A percentile compares a stretch with the other conserved stretches of the same genome.
Conservation (phyloP, 2,113 vertebrate species). For the Castor canadensis region DNA sequence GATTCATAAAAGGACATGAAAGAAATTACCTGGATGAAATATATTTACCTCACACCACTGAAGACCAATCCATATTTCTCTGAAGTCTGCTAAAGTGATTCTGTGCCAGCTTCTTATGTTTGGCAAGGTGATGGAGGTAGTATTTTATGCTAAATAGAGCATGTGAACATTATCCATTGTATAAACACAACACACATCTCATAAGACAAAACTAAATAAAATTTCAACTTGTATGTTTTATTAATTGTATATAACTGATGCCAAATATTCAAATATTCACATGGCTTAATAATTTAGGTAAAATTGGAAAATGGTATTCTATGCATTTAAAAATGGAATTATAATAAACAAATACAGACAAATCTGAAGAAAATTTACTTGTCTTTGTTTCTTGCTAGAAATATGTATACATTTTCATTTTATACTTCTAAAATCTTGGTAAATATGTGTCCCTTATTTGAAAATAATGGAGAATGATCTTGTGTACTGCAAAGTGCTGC, state of each 20-base stretch:
- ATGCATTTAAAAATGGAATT: neutral
- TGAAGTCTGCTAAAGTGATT: neutral
- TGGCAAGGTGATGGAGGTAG: neutral
- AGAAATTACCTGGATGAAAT: neutral
- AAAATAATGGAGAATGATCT: neutral
- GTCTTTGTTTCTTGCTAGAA: neutral
- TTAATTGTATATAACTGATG: no score
- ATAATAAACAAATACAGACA: neutral
- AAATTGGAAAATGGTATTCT: neutral
- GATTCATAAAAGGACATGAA: neutral
- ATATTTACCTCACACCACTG: neutral
- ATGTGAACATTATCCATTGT: neutral
- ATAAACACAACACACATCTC: neutral
- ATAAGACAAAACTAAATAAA: neutral
- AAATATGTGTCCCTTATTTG: neutral
- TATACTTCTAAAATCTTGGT: neutral
- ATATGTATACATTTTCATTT: neutral
- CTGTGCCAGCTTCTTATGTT: neutral
- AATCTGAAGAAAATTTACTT: neutral
- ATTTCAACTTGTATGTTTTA: neutral
- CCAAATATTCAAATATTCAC: neutral
- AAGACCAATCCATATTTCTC: neutral
- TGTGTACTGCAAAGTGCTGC: no score
- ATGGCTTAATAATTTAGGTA: neutral
- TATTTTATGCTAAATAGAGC: neutral